These are phyloP conservation scores for Corythucha ciliata DNA, from an alignment of 2,888 invertebrate species.

Conservation along the genomic window DNA sequence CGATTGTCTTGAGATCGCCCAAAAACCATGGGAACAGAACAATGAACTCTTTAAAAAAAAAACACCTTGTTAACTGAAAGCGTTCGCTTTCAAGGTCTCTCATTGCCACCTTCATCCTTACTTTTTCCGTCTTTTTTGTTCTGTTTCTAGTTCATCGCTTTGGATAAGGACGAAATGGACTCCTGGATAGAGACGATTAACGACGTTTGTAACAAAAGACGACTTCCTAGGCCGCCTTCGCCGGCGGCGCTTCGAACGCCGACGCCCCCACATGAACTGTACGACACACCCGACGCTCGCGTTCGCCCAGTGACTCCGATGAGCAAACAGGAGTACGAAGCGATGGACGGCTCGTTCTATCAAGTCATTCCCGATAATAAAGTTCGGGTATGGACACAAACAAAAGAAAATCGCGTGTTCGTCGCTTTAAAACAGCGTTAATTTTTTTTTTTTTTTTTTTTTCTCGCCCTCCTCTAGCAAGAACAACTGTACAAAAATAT, in stretches of 20 bases:
- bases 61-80: too few relatives aligned
- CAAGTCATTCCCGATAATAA: slow-evolving; percentile 34
- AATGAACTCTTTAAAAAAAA: too few relatives aligned
- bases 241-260: slow-evolving; percentile 17
- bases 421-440: neutral
- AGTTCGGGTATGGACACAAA: too few relatives aligned
- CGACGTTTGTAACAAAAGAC: slow-evolving; percentile 26
- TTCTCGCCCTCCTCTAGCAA: slow-evolving; percentile 14
- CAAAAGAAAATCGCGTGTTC: too few relatives aligned
- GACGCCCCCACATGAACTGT: slow-evolving; percentile 27
- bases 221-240: slow-evolving; percentile 22
- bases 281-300: slow-evolving; percentile 35
- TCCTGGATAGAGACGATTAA: slow-evolving; percentile 36
- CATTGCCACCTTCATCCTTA: too few relatives aligned
- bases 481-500: slow-evolving; percentile 31
- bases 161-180: slow-evolving; percentile 35
- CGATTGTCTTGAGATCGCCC: too few relatives aligned
- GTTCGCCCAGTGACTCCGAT: slow-evolving; percentile 29
- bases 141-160: slow-evolving; percentile 35
- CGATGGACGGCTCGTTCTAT: slow-evolving; percentile 32
- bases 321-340: slow-evolving; percentile 30
- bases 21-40: too few relatives aligned
- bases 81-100: too few relatives aligned
- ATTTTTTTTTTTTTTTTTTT: too few relatives aligned
- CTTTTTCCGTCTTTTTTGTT: too few relatives aligned